Conservation (phyloP, 2,113 vertebrate genomes). For the Tricholaema leucomelas region DNA sequence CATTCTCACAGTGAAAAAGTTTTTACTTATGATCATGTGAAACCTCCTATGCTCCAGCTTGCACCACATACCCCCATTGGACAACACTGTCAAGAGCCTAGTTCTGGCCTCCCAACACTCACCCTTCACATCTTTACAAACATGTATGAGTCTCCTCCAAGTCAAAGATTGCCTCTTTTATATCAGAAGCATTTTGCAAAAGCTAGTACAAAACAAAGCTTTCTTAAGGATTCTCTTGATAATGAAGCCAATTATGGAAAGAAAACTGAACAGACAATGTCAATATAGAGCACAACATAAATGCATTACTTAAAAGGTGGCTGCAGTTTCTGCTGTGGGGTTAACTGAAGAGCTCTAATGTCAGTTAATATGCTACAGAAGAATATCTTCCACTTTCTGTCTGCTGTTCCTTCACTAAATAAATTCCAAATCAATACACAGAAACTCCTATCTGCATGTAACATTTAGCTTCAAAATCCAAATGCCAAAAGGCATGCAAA, state of each 20-base stretch:
- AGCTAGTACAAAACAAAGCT: neutral
- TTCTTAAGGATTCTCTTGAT: neutral
- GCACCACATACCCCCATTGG: too few relatives aligned
- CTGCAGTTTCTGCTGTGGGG: neutral
- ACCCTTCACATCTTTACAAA: too few relatives aligned
- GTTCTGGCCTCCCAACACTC: too few relatives aligned
- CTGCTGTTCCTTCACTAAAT: neutral
- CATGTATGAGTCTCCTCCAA: too few relatives aligned
- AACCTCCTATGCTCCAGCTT: too few relatives aligned
- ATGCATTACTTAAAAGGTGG: neutral
- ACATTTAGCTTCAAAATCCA: conserved; percentile 4
- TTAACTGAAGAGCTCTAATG: neutral
- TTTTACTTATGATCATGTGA: too few relatives aligned
- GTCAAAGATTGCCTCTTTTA: neutral
- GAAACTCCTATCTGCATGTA: neutral
- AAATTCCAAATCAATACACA: conserved; percentile 5
- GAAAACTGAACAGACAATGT: neutral
- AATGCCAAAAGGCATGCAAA: neutral
- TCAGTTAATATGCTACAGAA: neutral
- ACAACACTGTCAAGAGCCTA: too few relatives aligned
- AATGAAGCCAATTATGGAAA: neutral
- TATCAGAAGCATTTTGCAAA: neutral
- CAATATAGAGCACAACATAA: neutral
- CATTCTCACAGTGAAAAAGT: too few relatives aligned
- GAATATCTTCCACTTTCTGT: neutral